A percentile compares a stretch with the other conserved stretches of the same genome.
These are phyloP conservation scores for Menidia menidia DNA, from an alignment of 2,797 vertebrate genomes.

Conservation along the genomic window DNA sequence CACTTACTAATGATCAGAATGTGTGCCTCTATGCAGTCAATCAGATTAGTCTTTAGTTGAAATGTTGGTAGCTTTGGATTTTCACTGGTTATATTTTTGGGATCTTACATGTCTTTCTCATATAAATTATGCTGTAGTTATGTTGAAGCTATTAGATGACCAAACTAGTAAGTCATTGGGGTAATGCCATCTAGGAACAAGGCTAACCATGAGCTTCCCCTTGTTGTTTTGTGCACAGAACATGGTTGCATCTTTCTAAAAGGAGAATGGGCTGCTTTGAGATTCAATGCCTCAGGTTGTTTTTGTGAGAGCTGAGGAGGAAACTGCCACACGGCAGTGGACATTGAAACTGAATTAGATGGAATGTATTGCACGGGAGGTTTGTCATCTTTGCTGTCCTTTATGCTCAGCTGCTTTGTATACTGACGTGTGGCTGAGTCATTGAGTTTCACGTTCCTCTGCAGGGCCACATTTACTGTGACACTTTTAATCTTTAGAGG, in stretches of 20 bases:
- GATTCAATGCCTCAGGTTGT: conserved; percentile 36
- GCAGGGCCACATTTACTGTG: conserved; percentile 53
- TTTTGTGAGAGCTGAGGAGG: conserved; percentile 44
- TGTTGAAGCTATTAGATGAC: conserved; percentile 1
- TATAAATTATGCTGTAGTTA: background rate
- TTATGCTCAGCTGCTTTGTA: conserved; percentile 47
- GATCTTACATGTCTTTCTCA: background rate
- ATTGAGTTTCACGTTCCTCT: conserved; percentile 45
- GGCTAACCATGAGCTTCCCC: conserved; percentile 18
- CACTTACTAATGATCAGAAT: conserved; percentile 33
- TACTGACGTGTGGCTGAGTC: conserved; percentile 59
- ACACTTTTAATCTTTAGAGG: background rate
- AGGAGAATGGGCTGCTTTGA: conserved; percentile 50
- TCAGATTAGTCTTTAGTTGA: conserved; percentile 27
- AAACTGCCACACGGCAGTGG: conserved; percentile 35
- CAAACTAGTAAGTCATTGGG: conserved; percentile 3
- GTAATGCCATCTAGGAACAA: conserved; percentile 20
- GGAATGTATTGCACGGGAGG: conserved; percentile 44
- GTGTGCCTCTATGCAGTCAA: conserved; percentile 21
- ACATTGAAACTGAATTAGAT: conserved; percentile 46
- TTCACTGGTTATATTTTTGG: conserved; percentile 14
- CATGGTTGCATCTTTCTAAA: conserved; percentile 33
- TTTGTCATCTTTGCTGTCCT: conserved; percentile 58
- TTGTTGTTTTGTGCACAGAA: conserved; percentile 44
- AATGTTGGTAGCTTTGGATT: conserved; percentile 3